Conservation (phyloP, 92 coral and sea anemone species). For the Bergia sp. region DNA sequence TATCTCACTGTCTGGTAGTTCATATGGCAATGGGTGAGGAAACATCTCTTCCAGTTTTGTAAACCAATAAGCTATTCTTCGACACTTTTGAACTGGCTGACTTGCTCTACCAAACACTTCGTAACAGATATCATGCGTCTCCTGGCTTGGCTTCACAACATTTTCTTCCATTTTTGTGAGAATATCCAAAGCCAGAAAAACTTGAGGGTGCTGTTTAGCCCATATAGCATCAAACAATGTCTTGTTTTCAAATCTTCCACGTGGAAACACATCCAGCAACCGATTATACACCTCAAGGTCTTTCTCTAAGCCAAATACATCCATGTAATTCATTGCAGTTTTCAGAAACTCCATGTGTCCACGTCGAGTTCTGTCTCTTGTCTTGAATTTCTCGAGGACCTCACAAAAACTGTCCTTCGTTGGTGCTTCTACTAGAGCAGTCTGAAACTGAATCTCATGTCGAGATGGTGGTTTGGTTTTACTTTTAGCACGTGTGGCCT, state of each 20-base stretch:
- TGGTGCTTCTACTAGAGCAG: conserved; percentile 65
- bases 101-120: conserved; percentile 95
- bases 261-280: conserved; percentile 83
- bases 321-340: conserved; percentile 83
- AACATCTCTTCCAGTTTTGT: conserved; percentile 95
- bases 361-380: conserved; percentile 70
- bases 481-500: conserved; percentile 13
- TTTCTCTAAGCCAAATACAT: conserved; percentile 78
- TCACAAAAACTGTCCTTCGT: conserved; percentile 70
- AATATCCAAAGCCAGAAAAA: conserved; percentile 88
- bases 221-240: conserved; percentile 97
- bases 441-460: conserved; percentile 59
- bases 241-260: conserved; percentile 83
- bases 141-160: conserved; percentile 76
- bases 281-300: conserved; percentile 84
- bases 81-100: conserved; percentile 90
- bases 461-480: conserved; percentile 42
- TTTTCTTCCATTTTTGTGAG: conserved; percentile 96
- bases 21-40: conserved; percentile 88
- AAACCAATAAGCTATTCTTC: conserved; percentile 92
- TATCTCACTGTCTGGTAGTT: conserved; percentile 77
- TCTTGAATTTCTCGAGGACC: conserved; percentile 72
- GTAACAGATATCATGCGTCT: conserved; percentile 84
- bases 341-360: conserved; percentile 85
- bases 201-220: conserved; percentile 96